Evolutionary conservation across 1,140 invertebrate genomes (phyloP), one percentile per base, ranked within the genome.

Genomic region (Drosophila pruinosa): DNA sequence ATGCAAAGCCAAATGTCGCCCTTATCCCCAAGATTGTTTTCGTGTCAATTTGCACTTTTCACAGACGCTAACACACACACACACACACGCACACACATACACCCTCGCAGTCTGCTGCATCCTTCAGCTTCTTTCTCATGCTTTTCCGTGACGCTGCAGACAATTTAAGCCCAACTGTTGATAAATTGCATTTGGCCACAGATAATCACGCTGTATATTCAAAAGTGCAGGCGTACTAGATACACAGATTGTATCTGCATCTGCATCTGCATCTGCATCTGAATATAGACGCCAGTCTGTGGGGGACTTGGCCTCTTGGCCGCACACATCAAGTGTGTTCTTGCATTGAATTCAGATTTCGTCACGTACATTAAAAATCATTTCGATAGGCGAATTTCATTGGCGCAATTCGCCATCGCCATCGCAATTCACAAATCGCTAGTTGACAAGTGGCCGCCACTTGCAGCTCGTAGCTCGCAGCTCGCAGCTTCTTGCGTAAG

Each of bases 121-220:
- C 76, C 69, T 19, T 43, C 17, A 8, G 15, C 8, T 43, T 41
- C 19, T 41, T 7, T 15, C 8, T 75, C 65, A 56, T 54, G 54
- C 59, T 72, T 88, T 88, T 86, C 82, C 81, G 73, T 81, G 68
- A 81, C 69, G 82, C 81, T 88, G 81, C 82, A 81, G 82, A 86
- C 81, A 86, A 86, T 86, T 86, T 86, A 81, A 86, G 77, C 82
- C 31, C 81, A 85, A 85, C 81, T 86, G 81, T 81, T 86, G 81
- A 86, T 75, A 86, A 86, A 86, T 86, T 88, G 78, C 82, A 86
- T 75, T 86, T 86, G 82, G 80, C 80, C 81, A 59, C 77, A 88
- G 75, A 64, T 85, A 72, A 38, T 54, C 14, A 14, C 38, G 34
- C 43, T 53, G 63, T 50, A 57, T 70, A 61, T 68, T n/a, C n/a